Evolutionary conservation across 1,140 invertebrate species (phyloP).

Genomic region (Eufriesea mexicana): DNA sequence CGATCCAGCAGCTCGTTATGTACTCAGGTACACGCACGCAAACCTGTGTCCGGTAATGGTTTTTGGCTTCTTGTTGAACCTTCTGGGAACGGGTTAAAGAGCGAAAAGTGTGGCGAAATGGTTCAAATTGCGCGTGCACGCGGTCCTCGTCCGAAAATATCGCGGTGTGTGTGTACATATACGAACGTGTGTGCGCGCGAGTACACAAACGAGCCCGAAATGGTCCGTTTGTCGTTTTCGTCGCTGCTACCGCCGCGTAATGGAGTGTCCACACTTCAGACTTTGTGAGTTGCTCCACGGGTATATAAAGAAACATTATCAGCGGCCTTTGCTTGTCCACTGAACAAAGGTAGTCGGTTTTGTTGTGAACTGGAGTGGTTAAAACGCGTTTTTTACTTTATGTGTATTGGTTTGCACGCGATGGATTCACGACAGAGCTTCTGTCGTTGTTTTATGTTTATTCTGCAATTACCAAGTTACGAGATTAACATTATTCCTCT

Average conservation of each 20-base stretch:
- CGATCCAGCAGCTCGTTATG: conserved; percentile 50
- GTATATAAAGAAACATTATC: conserved; percentile 24
- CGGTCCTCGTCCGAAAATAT: neutral
- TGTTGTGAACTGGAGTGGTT: neutral
- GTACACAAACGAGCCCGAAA: conserved; percentile 10
- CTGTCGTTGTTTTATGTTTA: neutral
- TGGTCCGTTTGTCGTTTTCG: conserved; percentile 43
- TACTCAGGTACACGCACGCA: conserved; percentile 46
- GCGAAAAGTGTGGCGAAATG: conserved; percentile 3
- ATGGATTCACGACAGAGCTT: neutral
- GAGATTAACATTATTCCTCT: neutral
- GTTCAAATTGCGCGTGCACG: conserved; percentile 6
- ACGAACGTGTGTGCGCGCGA: too few species aligned
- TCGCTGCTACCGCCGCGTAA: conserved; percentile 65
- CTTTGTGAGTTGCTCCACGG: conserved; percentile 14
- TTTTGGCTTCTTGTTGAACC: conserved; percentile 22
- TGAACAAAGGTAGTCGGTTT: neutral
- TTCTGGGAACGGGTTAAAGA: conserved; percentile 25
- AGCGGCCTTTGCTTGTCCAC: conserved; percentile 6
- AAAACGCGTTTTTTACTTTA: neutral
- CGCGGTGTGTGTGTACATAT: neutral
- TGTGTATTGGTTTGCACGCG: neutral
- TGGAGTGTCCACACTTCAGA: conserved; percentile 64
- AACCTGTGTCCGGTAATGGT: conserved; percentile 5
- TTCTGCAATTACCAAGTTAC: neutral